Percentiles rank a stretch among this genome's conserved stretches.
Conservation (phyloP, 1,140 invertebrate species). For the Elysia chlorotica region DNA sequence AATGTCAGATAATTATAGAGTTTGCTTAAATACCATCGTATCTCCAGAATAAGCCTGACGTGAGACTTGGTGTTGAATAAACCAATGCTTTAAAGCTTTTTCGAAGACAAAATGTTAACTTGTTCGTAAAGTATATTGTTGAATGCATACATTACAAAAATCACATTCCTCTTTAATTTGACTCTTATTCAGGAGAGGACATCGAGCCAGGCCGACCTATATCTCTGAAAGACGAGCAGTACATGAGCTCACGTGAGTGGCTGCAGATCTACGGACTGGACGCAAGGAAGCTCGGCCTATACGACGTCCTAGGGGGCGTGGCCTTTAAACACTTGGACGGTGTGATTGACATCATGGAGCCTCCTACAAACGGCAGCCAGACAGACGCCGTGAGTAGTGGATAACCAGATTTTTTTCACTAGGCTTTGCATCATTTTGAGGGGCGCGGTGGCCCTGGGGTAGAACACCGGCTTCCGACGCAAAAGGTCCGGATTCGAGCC, state of each 20-base stretch:
- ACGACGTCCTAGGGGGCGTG: conserved; percentile 56
- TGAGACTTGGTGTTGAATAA: too few species aligned
- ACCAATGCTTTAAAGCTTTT: too few species aligned
- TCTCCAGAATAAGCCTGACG: too few species aligned
- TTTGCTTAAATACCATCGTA: too few species aligned
- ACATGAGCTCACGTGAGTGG: conserved; percentile 61
- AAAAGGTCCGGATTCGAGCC: too few species aligned
- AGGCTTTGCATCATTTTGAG: neutral
- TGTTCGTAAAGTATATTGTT: too few species aligned
- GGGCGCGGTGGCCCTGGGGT: too few species aligned
- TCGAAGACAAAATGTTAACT: too few species aligned
- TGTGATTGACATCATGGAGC: conserved; percentile 50
- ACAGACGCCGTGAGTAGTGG: conserved; percentile 54
- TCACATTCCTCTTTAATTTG: too few species aligned
- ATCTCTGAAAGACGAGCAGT: conserved; percentile 47
- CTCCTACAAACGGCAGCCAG: conserved; percentile 38
- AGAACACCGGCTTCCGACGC: too few species aligned
- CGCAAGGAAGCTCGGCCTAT: conserved; percentile 52
- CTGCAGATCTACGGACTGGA: conserved; percentile 54
- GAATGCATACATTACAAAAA: too few species aligned
- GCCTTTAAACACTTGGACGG: conserved; percentile 61
- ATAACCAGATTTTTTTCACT: neutral
- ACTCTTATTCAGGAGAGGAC: conserved; percentile 3
- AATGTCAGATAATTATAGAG: too few species aligned
- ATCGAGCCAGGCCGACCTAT: conserved; percentile 18